These are phyloP conservation scores for Limnothrissa miodon DNA, from an alignment of 2,113 vertebrate species.

Conservation along the genomic window DNA sequence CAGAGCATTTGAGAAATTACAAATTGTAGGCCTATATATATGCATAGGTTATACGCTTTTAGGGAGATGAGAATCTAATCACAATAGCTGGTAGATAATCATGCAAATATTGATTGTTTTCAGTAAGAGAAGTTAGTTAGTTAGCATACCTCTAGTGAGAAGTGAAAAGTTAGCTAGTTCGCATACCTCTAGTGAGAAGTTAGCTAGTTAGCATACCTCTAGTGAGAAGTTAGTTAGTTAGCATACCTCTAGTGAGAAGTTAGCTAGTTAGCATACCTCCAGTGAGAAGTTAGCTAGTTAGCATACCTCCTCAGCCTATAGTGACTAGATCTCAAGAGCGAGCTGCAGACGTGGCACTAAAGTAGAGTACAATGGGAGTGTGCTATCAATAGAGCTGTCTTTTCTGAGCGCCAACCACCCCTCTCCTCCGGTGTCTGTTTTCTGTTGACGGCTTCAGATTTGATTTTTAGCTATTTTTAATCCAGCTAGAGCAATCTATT, in stretches of 20 bases:
- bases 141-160: too few relatives aligned
- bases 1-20: too few relatives aligned
- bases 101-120: background rate
- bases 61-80: too few relatives aligned
- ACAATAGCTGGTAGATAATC: background rate
- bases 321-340: background rate
- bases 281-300: too few relatives aligned
- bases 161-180: too few relatives aligned
- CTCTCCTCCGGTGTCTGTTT: constrained; percentile 43
- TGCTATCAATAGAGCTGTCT: constrained; percentile 45
- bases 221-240: too few relatives aligned
- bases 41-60: too few relatives aligned
- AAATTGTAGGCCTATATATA: too few relatives aligned
- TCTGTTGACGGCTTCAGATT: constrained; percentile 38
- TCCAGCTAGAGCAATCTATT: constrained; percentile 45
- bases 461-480: constrained; percentile 53
- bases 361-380: constrained; percentile 22
- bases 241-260: too few relatives aligned
- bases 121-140: background rate
- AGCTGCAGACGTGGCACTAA: constrained; percentile 22
- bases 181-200: too few relatives aligned
- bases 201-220: too few relatives aligned
- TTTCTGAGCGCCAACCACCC: constrained; percentile 38
- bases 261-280: background rate
- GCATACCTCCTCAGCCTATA: background rate